Evolutionary conservation across 2,797 vertebrate genomes (phyloP), one percentile per base, ranked within the genome.

Genomic region (Manis crassicaudata): DNA sequence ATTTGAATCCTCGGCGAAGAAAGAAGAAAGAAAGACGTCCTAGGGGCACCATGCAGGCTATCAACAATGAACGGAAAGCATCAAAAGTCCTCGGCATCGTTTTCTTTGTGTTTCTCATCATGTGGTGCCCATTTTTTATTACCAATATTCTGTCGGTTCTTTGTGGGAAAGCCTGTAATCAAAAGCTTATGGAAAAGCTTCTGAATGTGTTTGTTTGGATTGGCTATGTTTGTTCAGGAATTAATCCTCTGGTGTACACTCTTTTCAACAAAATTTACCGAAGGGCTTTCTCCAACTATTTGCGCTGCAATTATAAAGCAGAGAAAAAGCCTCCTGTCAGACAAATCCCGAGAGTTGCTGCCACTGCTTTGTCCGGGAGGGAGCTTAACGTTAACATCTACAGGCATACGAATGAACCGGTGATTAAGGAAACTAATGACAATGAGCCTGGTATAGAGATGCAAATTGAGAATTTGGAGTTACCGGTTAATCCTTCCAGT

Each of bases 61-160:
- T 99, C 98, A 99, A 99, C 98, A 99, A 99, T 0, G 99, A 99
- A 97, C 99, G 98, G 81, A 99, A 99, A 92, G 99, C 99, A 65
- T 99, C 99, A 14, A 99, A 99, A 98, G 99, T 99, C 87, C 98
- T 99, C 97, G 99, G 99, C 77, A 99, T 99, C 1, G 99, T 99
- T 97, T 99, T 99, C 99, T 99, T 99, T 98, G 98, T 99, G 98
- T 99, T 99, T 98, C 99, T 99, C 92, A 91, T 99, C 97, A 99
- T 99, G 99, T 99, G 99, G 99, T 99, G 99, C 97, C 99, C 99
- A 0, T 99, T 99, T 95, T 99, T 99, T 98, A 99, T 99, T 98
- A 99, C 99, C 40, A 99, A 99, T 50, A 99, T 99, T 97, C 99
- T 99, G 97, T 99, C 98, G 0, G 99, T 99, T 32, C 98, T 99